These are phyloP conservation scores for Plecturocebus donacophilus DNA, from an alignment of 2,113 vertebrate species.

Conservation along the genomic window DNA sequence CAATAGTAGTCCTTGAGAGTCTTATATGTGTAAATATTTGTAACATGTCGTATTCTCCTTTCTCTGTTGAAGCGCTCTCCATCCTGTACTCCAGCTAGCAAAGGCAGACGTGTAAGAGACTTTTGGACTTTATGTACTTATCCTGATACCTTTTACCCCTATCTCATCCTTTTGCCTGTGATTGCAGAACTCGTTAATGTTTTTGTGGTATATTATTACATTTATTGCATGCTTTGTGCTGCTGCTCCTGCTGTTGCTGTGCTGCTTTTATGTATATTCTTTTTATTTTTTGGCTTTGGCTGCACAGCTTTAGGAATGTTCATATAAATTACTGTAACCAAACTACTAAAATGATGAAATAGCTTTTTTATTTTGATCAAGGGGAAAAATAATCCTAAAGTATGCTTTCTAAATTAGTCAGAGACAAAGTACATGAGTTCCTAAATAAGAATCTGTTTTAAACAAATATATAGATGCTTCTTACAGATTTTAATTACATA, in stretches of 20 bases:
- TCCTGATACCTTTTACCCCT: neutral
- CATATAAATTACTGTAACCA: constrained; percentile 58
- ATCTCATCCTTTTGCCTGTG: constrained; percentile 81
- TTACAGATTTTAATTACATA: neutral
- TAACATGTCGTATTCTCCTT: constrained; percentile 88
- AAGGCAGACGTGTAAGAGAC: constrained; percentile 99
- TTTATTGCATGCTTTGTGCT: constrained; percentile 83
- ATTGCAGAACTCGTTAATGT: constrained; percentile 72
- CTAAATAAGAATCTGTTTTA: constrained; percentile 33
- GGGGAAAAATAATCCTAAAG: neutral
- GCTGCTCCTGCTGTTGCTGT: constrained; percentile 74
- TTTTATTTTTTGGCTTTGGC: constrained; percentile 75
- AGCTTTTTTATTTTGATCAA: constrained; percentile 42
- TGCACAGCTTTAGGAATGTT: constrained; percentile 80
- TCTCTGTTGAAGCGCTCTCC: constrained; percentile 95
- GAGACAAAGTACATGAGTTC: constrained; percentile 36
- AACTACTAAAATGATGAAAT: constrained; percentile 48
- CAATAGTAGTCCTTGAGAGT: neutral
- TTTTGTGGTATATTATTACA: constrained; percentile 69
- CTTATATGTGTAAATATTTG: constrained; percentile 75
- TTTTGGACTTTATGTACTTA: constrained; percentile 82
- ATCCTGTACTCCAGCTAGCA: constrained; percentile 95
- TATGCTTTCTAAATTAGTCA: constrained; percentile 31
- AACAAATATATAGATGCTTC: neutral
- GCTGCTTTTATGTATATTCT: constrained; percentile 74